Evolutionary conservation across 2,797 vertebrate genomes (phyloP).

Genomic region (Sebastiscus tertius): DNA sequence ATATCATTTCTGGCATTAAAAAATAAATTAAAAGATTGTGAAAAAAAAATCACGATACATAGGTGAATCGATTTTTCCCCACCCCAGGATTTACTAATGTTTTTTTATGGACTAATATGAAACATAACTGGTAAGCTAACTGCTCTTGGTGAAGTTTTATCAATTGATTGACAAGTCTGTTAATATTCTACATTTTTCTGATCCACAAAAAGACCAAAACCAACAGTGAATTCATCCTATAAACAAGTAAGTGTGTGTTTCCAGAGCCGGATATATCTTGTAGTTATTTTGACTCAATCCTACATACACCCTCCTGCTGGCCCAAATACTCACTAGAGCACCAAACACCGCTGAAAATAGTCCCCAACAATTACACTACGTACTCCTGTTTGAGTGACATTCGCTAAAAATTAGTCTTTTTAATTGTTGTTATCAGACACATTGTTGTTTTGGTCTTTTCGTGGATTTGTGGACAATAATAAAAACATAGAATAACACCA

Average conservation of each 20-base stretch:
- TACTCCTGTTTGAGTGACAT: too few species aligned
- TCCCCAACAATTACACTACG: too few species aligned
- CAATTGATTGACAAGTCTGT: not conserved
- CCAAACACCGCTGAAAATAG: too few species aligned
- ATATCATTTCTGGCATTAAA: too few species aligned
- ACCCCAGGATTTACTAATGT: too few species aligned
- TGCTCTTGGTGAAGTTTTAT: too few species aligned
- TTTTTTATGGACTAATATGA: not conserved
- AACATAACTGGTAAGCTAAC: not conserved
- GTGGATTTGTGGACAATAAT: not conserved
- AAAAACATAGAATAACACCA: not conserved
- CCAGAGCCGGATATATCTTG: too few species aligned
- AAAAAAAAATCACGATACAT: too few species aligned
- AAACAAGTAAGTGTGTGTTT: too few species aligned
- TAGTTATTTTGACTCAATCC: not conserved
- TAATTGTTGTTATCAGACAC: accelerated
- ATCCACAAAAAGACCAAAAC: not conserved
- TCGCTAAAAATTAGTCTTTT: not conserved
- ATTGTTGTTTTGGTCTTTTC: not conserved
- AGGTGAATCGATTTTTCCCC: too few species aligned
- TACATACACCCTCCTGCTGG: not conserved
- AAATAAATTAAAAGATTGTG: too few species aligned
- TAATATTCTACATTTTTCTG: not conserved
- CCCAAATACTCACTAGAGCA: not conserved
- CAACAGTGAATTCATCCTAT: too few species aligned